Conservation (phyloP, 2,797 vertebrate species). For the Labroides dimidiatus region DNA sequence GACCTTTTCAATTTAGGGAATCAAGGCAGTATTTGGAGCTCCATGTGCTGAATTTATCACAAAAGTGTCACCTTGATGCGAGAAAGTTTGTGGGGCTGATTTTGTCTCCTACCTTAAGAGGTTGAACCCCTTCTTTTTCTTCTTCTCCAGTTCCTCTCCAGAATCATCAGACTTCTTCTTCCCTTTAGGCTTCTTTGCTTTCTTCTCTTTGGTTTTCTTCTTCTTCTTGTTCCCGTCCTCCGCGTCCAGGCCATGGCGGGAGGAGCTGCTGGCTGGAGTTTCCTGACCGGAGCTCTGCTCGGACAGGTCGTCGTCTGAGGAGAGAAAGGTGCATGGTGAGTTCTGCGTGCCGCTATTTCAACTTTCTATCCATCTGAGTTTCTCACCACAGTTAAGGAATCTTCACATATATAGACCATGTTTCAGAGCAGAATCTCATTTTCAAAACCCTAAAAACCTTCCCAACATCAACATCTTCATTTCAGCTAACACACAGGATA, state of each 20-base stretch:
- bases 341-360: no score
- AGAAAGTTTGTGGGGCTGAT: not conserved
- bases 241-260: constrained; percentile 76
- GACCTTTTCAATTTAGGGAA: constrained; percentile 29
- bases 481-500: not conserved
- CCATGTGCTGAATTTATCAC: constrained; percentile 16
- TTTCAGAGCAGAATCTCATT: no score
- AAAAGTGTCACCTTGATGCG: not conserved
- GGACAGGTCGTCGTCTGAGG: constrained; percentile 86
- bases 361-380: no score
- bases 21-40: constrained; percentile 1
- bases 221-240: constrained; percentile 86
- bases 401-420: no score
- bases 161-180: constrained; percentile 87
- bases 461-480: not conserved
- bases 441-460: not conserved
- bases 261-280: constrained; percentile 84
- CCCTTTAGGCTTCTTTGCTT: constrained; percentile 84
- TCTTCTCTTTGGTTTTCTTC: constrained; percentile 87
- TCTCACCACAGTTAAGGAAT: no score
- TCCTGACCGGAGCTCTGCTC: constrained; percentile 92
- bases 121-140: constrained; percentile 92
- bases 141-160: constrained; percentile 88
- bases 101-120: constrained; percentile 92
- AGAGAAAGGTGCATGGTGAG: no score